Evolutionary conservation across 2,797 vertebrate species (phyloP).

Genomic region (Epinephelus awoara): DNA sequence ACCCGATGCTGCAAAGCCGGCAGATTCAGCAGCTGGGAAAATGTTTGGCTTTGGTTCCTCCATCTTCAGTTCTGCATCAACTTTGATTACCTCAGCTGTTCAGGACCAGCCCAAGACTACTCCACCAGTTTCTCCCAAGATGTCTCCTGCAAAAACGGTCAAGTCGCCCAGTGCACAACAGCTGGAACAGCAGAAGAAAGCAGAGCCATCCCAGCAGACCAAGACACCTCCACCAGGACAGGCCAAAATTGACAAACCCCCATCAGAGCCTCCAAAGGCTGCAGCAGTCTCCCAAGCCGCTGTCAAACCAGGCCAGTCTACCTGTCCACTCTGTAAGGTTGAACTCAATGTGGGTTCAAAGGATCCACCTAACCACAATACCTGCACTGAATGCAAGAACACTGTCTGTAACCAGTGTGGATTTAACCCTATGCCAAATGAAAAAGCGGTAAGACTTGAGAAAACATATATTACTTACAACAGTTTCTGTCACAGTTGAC

Average conservation of each 20-base stretch:
- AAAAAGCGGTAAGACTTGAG: slow-evolving; percentile 83
- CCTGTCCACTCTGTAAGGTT: slow-evolving; percentile 94
- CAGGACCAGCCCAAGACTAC: slow-evolving; percentile 79
- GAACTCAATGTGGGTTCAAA: slow-evolving; percentile 88
- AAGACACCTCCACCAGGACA: slow-evolving; percentile 69
- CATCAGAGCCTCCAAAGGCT: slow-evolving; percentile 55
- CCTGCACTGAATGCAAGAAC: slow-evolving; percentile 94
- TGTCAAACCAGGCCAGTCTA: slow-evolving; percentile 61
- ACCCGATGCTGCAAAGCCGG: slow-evolving; percentile 86
- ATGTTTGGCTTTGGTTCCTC: slow-evolving; percentile 93
- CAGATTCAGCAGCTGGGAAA: slow-evolving; percentile 91
- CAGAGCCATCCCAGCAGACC: slow-evolving; percentile 71
- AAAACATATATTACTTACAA: neutral
- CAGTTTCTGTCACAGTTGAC: neutral
- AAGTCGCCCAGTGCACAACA: slow-evolving; percentile 71
- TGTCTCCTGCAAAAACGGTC: slow-evolving; percentile 72
- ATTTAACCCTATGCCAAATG: slow-evolving; percentile 93
- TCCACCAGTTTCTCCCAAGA: slow-evolving; percentile 84
- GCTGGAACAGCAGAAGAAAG: slow-evolving; percentile 74
- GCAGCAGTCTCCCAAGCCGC: slow-evolving; percentile 81
- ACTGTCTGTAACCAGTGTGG: slow-evolving; percentile 96
- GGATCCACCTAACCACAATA: slow-evolving; percentile 91
- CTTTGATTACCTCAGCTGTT: slow-evolving; percentile 91
- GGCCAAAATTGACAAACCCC: slow-evolving; percentile 57
- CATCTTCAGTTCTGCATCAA: slow-evolving; percentile 95